Conservation (phyloP, 2,113 vertebrate genomes). For the Ictidomys tridecemlineatus region DNA sequence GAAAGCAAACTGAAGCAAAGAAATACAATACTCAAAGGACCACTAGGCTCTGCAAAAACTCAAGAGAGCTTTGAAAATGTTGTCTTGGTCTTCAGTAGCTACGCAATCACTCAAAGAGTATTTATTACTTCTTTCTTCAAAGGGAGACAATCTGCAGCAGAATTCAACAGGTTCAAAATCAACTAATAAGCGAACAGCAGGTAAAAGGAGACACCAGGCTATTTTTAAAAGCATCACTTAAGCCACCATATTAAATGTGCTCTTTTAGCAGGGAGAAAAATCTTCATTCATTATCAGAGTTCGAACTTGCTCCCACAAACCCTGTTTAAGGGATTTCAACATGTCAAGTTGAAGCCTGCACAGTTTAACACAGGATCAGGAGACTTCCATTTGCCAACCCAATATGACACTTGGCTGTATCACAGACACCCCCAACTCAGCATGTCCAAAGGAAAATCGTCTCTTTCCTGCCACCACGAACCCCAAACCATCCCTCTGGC, state of each 20-base stretch:
- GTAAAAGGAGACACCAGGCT: conserved; percentile 11
- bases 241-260: conserved; percentile 21
- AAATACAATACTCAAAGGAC: conserved; percentile 28
- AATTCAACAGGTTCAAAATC: conserved; percentile 65
- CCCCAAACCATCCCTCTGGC: background rate
- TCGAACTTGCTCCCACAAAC: conserved; percentile 15
- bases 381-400: conserved; percentile 10
- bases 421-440: rapidly evolving
- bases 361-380: background rate
- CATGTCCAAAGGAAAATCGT: background rate
- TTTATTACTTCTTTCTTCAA: conserved; percentile 69
- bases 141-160: conserved; percentile 59
- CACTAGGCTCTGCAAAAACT: conserved; percentile 38
- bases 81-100: conserved; percentile 64
- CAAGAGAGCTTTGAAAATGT: conserved; percentile 68
- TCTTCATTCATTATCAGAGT: conserved; percentile 29
- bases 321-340: conserved; percentile 16
- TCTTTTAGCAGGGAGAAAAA: background rate
- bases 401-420: background rate
- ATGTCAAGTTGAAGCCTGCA: conserved; percentile 26
- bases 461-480: background rate
- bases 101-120: conserved; percentile 50
- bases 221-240: conserved; percentile 47
- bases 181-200: conserved; percentile 57
- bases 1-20: conserved; percentile 72